Conservation (phyloP, 2,888 invertebrate species). For the Trichogramma dendrolimi region DNA sequence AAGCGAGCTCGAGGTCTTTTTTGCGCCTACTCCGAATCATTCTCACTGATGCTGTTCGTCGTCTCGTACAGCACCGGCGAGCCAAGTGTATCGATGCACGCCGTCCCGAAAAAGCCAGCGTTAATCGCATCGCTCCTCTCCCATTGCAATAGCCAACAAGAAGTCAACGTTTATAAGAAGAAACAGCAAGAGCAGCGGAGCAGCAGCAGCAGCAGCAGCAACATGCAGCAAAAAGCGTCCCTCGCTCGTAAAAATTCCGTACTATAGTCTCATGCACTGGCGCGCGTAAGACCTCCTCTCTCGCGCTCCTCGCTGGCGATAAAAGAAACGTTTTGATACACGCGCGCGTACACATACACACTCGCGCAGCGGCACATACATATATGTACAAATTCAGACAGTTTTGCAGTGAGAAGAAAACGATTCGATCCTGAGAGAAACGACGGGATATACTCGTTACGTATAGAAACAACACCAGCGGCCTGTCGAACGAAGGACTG, state of each 20-base stretch:
- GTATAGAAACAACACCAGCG: no score
- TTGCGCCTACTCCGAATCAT: no score
- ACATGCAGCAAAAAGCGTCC: conserved; percentile 20
- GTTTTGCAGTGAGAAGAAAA: neutral
- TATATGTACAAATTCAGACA: no score
- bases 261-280: neutral
- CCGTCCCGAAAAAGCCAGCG: conserved; percentile 18
- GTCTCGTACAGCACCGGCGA: conserved; percentile 7
- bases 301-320: conserved; percentile 12
- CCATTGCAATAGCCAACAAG: conserved; percentile 9
- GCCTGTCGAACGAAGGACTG: no score
- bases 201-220: neutral
- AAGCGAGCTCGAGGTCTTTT: no score
- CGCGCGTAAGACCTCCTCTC: neutral
- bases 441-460: conserved; percentile 22
- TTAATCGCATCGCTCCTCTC: conserved; percentile 12
- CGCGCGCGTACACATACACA: neutral
- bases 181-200: neutral
- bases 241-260: conserved; percentile 27
- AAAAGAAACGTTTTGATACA: conserved; percentile 16
- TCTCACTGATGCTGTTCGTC: no score
- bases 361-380: no score
- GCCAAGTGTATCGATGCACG: conserved; percentile 19
- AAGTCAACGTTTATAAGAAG: conserved; percentile 1
- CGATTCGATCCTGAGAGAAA: conserved; percentile 10